Evolutionary conservation across 2,888 invertebrate genomes (phyloP).

Genomic region (Drosophila crucigera): DNA sequence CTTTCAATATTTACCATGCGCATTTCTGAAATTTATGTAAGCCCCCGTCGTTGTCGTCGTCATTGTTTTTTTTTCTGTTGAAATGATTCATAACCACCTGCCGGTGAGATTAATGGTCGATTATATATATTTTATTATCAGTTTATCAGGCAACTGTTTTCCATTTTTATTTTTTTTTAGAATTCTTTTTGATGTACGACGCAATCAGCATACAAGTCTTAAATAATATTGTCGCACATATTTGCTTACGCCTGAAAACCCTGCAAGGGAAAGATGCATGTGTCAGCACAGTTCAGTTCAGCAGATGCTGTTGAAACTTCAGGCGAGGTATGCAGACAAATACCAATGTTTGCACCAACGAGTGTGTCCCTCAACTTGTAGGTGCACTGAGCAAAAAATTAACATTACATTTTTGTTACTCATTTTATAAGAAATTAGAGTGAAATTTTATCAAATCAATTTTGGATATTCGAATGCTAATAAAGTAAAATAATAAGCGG

Average conservation of each 20-base stretch:
- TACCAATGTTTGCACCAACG: not conserved
- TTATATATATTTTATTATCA: constrained; percentile 68
- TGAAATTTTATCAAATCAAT: not conserved
- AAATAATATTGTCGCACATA: constrained; percentile 1
- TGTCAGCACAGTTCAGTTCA: not conserved
- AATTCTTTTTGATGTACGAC: constrained; percentile 41
- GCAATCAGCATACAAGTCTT: constrained; percentile 1
- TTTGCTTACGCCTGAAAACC: not conserved
- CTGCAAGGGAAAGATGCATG: not conserved
- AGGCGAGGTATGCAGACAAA: not conserved
- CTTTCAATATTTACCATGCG: constrained; percentile 11
- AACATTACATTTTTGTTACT: not conserved
- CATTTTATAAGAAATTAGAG: not conserved
- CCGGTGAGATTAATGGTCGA: constrained; percentile 50
- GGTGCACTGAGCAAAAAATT: not conserved
- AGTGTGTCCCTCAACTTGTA: not conserved
- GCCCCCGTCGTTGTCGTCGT: constrained; percentile 3
- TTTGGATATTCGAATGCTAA: not conserved
- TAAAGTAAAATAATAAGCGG: not conserved
- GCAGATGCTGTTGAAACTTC: not conserved
- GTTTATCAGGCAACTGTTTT: constrained; percentile 54
- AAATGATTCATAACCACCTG: constrained; percentile 57
- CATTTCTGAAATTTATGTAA: constrained; percentile 44
- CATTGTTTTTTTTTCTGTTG: constrained; percentile 3
- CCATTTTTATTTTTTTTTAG: not conserved